These are phyloP conservation scores for Tetramorium simillimum DNA, from an alignment of 1,140 invertebrate species.

Conservation along the genomic window DNA sequence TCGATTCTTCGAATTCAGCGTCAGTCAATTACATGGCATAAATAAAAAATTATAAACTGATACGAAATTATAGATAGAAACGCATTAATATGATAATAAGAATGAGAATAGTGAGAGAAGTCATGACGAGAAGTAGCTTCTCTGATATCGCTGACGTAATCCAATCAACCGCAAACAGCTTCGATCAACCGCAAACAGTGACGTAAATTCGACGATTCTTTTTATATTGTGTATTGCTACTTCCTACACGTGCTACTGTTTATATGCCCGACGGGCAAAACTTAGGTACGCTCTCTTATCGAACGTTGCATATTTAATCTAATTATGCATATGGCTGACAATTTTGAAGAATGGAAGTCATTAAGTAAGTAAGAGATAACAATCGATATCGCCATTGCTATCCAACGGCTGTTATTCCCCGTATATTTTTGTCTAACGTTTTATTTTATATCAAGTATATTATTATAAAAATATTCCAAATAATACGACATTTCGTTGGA, in stretches of 20 bases:
- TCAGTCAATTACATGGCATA: not conserved
- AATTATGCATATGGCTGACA: slow-evolving; percentile 10
- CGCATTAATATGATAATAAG: not conserved
- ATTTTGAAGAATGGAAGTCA: slow-evolving; percentile 12
- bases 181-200: slow-evolving; percentile 64
- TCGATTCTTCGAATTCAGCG: not conserved
- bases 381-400: not conserved
- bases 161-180: slow-evolving; percentile 57
- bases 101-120: not conserved
- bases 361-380: slow-evolving; percentile 29
- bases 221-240: slow-evolving; percentile 40
- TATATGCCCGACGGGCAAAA: not conserved
- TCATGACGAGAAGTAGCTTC: slow-evolving; percentile 36
- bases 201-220: slow-evolving; percentile 61
- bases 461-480: not conserved
- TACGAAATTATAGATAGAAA: slow-evolving; percentile 10
- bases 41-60: slow-evolving; percentile 2
- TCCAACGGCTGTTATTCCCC: not conserved
- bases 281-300: slow-evolving; percentile 29
- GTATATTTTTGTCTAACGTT: not conserved
- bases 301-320: slow-evolving; percentile 33
- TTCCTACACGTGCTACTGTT: slow-evolving; percentile 36
- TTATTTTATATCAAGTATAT: not conserved
- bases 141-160: slow-evolving; percentile 75
- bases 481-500: not conserved